phyloP scores from a whole-genome alignment of 2,113 vertebrate genomes.

The Dissostichus mawsoni region DNA sequence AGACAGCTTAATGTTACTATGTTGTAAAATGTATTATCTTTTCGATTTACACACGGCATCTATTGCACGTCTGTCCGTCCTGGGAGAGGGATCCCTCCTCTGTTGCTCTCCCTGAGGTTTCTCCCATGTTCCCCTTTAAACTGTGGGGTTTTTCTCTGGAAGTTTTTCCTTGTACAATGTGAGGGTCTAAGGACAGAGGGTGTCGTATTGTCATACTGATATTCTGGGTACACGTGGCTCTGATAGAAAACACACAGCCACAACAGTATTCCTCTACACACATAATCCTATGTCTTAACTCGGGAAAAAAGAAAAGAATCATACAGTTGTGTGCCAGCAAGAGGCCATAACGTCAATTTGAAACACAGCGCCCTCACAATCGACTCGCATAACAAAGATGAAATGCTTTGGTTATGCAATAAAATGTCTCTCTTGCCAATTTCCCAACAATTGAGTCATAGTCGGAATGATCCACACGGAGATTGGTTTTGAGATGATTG shows the following conservation, averaged over 20 bases:
- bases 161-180: too few relatives aligned
- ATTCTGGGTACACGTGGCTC: not conserved
- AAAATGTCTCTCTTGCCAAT: constrained; percentile 37
- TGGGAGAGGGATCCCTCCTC: too few relatives aligned
- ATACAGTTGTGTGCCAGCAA: constrained; percentile 22
- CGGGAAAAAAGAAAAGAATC: not conserved
- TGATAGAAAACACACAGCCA: constrained; percentile 12
- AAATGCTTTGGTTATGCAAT: constrained; percentile 54
- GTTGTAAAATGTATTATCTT: too few relatives aligned
- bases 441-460: constrained; percentile 49
- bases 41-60: too few relatives aligned
- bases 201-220: too few relatives aligned
- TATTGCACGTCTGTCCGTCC: too few relatives aligned
- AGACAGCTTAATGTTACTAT: too few relatives aligned
- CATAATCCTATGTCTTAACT: not conserved
- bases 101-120: too few relatives aligned
- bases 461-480: constrained; percentile 32
- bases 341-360: constrained; percentile 6
- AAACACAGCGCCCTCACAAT: constrained; percentile 30
- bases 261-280: too few relatives aligned
- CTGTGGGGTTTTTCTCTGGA: too few relatives aligned
- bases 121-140: too few relatives aligned
- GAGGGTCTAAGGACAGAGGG: too few relatives aligned
- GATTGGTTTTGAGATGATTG: constrained; percentile 50
- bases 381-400: constrained; percentile 25